Percentiles rank a stretch among this genome's conserved stretches.
Conservation (phyloP, 2,888 invertebrate species). For the Lysandra bellargus region DNA sequence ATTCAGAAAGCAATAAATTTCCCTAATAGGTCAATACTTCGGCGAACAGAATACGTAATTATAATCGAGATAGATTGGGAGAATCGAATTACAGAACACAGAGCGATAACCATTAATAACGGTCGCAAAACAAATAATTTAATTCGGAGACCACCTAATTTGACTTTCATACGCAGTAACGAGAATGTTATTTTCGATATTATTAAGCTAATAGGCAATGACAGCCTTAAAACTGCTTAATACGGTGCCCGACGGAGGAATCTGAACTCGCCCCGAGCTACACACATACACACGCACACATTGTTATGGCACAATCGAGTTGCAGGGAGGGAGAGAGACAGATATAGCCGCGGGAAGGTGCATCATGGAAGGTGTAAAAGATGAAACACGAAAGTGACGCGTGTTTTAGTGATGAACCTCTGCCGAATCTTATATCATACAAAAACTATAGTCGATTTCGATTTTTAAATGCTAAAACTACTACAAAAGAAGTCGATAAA, state of each 20-base stretch:
- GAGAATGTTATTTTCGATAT: slow-evolving; percentile 44
- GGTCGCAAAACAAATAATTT: slow-evolving; percentile 22
- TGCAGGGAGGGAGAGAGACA: slow-evolving; percentile 46
- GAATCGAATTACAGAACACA: slow-evolving; percentile 14
- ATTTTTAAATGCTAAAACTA: no score
- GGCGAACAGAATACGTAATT: slow-evolving; percentile 16
- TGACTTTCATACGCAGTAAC: slow-evolving; percentile 38
- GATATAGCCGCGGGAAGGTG: slow-evolving; percentile 53
- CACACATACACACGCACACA: slow-evolving; percentile 31
- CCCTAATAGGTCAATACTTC: slow-evolving; percentile 8
- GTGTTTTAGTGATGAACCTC: slow-evolving; percentile 58
- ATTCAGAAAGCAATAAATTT: slow-evolving; percentile 12
- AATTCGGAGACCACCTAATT: slow-evolving; percentile 35
- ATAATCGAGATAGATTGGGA: not conserved
- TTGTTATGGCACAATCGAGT: slow-evolving; percentile 35
- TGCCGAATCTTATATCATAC: slow-evolving; percentile 10
- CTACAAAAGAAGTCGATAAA: no score
- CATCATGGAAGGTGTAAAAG: slow-evolving; percentile 76
- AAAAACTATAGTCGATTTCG: no score
- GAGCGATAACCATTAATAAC: slow-evolving; percentile 19
- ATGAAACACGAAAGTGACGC: slow-evolving; percentile 78
- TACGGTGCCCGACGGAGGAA: slow-evolving; percentile 43
- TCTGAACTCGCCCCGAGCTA: slow-evolving; percentile 39
- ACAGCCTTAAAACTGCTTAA: slow-evolving; percentile 48
- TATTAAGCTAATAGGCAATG: slow-evolving; percentile 50